Conservation (phyloP, 2,797 vertebrate species). For the Triplophysa yarkandensis region DNA sequence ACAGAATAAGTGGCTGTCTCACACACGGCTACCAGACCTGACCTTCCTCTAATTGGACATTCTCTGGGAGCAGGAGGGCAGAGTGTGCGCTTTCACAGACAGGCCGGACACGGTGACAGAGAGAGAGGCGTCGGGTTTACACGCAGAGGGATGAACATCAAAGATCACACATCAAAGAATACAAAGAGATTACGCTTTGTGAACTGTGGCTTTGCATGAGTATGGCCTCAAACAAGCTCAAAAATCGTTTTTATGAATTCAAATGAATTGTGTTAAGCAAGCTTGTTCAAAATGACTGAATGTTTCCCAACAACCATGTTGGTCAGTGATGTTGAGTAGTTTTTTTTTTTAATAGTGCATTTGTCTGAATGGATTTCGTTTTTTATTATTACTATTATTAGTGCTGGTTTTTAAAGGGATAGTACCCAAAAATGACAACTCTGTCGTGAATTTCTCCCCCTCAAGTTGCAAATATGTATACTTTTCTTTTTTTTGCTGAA, state of each 20-base stretch:
- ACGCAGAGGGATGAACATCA: slow-evolving; percentile 29
- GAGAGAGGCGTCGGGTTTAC: slow-evolving; percentile 37
- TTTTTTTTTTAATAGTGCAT: too few species aligned
- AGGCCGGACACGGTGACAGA: slow-evolving; percentile 36
- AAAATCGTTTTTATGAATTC: slow-evolving; percentile 12
- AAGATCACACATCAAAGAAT: slow-evolving; percentile 31
- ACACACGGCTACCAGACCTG: slow-evolving; percentile 50
- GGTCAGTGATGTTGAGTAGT: too few species aligned
- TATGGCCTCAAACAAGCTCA: slow-evolving; percentile 1
- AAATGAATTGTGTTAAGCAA: background rate
- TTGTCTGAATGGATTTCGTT: background rate
- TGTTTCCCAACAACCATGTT: background rate
- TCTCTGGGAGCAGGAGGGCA: slow-evolving; percentile 48
- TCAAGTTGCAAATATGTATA: too few species aligned
- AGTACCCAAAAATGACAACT: too few species aligned
- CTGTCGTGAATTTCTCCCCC: too few species aligned
- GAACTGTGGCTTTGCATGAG: slow-evolving; percentile 18
- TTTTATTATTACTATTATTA: background rate
- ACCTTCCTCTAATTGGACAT: slow-evolving; percentile 62
- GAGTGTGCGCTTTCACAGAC: slow-evolving; percentile 35
- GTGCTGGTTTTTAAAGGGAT: too few species aligned
- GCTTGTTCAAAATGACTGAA: background rate
- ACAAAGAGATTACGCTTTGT: slow-evolving; percentile 25
- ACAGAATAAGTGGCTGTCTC: slow-evolving; percentile 62
- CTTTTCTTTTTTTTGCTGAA: too few species aligned